A percentile compares a stretch with the other conserved stretches of the same genome.
These are phyloP conservation scores for Eumacrocentrus americanus DNA, from an alignment of 2,888 invertebrate genomes.

Conservation along the genomic window DNA sequence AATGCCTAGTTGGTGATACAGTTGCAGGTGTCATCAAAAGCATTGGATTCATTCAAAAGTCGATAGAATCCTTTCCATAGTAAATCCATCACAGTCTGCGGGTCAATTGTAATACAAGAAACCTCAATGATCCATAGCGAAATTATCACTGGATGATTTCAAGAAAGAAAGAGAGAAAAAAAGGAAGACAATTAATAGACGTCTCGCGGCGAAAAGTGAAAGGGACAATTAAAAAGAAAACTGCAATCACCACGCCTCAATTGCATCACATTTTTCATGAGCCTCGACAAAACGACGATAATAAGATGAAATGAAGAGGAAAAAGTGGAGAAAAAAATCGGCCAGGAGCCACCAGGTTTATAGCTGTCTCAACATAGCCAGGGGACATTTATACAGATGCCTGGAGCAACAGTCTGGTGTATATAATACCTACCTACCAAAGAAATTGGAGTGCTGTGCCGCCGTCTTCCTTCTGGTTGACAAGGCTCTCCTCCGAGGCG, in stretches of 20 bases:
- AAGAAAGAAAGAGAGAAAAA: not conserved
- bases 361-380: constrained; percentile 16
- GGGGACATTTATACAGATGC: constrained; percentile 1
- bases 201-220: constrained; percentile 28
- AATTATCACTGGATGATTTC: not conserved
- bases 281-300: constrained; percentile 1
- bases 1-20: too few relatives aligned
- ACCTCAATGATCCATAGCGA: too few relatives aligned
- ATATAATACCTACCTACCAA: constrained; percentile 1
- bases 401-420: not conserved
- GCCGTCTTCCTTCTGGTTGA: constrained; percentile 20
- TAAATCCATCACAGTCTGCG: too few relatives aligned
- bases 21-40: too few relatives aligned
- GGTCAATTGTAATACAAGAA: too few relatives aligned
- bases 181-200: constrained; percentile 27
- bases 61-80: too few relatives aligned
- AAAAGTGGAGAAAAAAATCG: constrained; percentile 5
- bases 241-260: constrained; percentile 24
- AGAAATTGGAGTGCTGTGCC: constrained; percentile 13
- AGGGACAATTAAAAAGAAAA: constrained; percentile 31
- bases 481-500: constrained; percentile 7
- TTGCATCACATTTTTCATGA: constrained; percentile 27
- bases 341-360: constrained; percentile 4
- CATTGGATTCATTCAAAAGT: too few relatives aligned
- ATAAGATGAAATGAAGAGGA: not conserved